Evolutionary conservation across 2,888 invertebrate species (phyloP), one percentile per base, ranked within the genome.

Genomic region (Oegoconia quadripuncta): DNA sequence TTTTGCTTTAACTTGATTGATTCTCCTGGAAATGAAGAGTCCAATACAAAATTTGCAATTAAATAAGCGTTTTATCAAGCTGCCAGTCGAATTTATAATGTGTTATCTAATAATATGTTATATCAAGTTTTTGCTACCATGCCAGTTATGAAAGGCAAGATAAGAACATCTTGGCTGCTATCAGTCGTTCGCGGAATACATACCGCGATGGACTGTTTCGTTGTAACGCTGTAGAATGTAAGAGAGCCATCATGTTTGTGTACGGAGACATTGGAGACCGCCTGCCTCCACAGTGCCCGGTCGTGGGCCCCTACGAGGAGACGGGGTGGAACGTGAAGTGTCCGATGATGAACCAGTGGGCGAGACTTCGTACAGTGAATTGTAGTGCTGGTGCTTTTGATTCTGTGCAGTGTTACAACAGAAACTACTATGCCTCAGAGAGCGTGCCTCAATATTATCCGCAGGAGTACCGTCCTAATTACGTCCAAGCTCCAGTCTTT

Each of bases 141-240:
- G 70, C 64, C 66, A 67, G 71, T 63, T 71, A 72, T 69, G 67
- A 63, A 61, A 56, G 55, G 53, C 48, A 46, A 64, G 84, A 84
- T 84, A 87, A 84, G 74, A 65, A 51, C 77, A 82, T 82, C 83
- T 79, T 72, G 70, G 53, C 53, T 60, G 56, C 59, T 84, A 86
- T 86, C 84, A 87, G 86, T 87, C 67, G 74, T 61, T 67, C 71
- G 77, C 63, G 59, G 80, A 82, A 81, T 75, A 74, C 63, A 73
- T 64, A 58, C 67, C 66, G 75, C 64, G 77, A 83, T 86, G 83
- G 86, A 82, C 86, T 79, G 68, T 59, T 70, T 58, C 48, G 52
- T 48, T 41, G 62, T 57, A 58, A 41, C 37, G 35, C 51, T 50
- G n/a, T n/a, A n/a, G 52, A 52, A 52, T 55, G 53, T 44, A 39